Evolutionary conservation across 2,888 invertebrate genomes (phyloP), one percentile per base, ranked within the genome.

Genomic region (Platerodrilus igneus): DNA sequence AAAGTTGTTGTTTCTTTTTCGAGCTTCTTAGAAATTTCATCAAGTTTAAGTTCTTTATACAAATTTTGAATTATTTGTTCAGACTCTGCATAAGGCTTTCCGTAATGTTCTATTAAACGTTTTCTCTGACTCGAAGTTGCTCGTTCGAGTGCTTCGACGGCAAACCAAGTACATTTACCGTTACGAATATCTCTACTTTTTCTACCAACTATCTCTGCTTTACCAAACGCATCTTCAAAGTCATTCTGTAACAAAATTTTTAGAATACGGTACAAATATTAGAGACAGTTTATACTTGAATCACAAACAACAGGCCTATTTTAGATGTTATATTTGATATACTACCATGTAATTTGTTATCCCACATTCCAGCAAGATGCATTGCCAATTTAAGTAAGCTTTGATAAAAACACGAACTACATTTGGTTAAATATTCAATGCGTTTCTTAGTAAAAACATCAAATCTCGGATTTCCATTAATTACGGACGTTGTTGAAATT

Each of bases 161-260:
- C 81, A 18, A 95, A 71, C 97, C 97, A 99, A 0, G 92, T 83
- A 68, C 96, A 97, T 70, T 96, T 97, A 18, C 94, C 94, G 54
- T 95, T 93, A 68, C 86, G 79, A 53, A 99, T 95, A 62, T 97
- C 96, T 0, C 83, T 87, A 18, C 93, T 90, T 21, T 78, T 72
- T 72, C 96, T 99, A 4, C 96, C 97, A 0, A 85, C 93, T 2
- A 86, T 74, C 5, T 77, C 72, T 9, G 86, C 79, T 63, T 93
- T 83, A 1, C 94, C 95, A 64, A 86, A 97, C 62, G 89, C 91
- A 64, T 95, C 94, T 21, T 92, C 70, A 69, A 81, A 92, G 64
- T 93, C 92, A 65, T 93, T 89, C 78, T 83, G 69, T 3, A 66
- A 68, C 47, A 44, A 45, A 42, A 47, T n/a, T n/a, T n/a, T n/a